Base-by-base conservation (phyloP, 2,797 vertebrate species). In the Thamnophis elegans region DNA sequence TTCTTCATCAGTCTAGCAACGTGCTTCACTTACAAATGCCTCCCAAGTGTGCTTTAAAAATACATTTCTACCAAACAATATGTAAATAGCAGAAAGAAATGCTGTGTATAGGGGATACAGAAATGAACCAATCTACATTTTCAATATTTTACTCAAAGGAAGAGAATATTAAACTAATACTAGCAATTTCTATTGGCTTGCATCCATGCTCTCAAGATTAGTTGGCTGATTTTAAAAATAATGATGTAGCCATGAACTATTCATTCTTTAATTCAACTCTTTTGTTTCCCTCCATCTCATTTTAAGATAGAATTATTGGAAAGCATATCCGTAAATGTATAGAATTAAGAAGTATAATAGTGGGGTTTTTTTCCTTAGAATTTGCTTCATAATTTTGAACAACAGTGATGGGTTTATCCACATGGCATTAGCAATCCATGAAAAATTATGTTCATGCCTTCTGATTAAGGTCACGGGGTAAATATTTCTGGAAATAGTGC, bases 181-280 rank as follows among this genome's bases (percentile, higher is more conserved):
- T 93, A 91, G 87, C 94, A 93, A 93, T 92, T 91, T 87, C 26
- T 88, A 91, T 26, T 96, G 93, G 14, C 89, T 89, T 68, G 8
- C 18, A 90, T 78, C 93, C 94, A 93, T 95, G 90, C 51, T 16
- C 95, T 92, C 82, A 65, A 56, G 88, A 55, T 42, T 90, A 78
- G 53, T 51, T n/a, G 90, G 93, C 89, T 93, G 90, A 90, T 93
- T 96, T 96, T 94, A 88, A 36, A 25, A 94, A 62, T 56, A 93
- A 36, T 56, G 85, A 13, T 90, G 65, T 90, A 65, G 78, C 88
- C 91, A 59, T 93, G 26, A 86, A 10, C n/a, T 54, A 58, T 85
- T 95, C 88, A 94, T 92, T 94, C 86, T 95, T 88, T 55, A 62
- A 88, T 62, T 91, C 32, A 54, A 36, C 86, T 3, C 53, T 89